phyloP scores from a whole-genome alignment of 1,140 invertebrate species.

The Drosophila arawakana region DNA sequence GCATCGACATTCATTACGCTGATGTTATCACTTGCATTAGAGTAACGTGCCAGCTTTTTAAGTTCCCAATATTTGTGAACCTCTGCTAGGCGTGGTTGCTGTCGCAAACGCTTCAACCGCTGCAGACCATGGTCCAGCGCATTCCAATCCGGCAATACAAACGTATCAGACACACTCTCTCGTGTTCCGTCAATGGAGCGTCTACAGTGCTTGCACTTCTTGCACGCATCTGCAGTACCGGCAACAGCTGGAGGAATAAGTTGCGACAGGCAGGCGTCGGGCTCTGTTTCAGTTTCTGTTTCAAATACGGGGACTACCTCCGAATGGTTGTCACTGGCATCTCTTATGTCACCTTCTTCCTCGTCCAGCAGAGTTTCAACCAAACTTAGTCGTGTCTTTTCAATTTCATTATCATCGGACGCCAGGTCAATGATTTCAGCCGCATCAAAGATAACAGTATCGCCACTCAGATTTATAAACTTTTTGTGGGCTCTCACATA shows the following conservation, averaged over 20 bases:
- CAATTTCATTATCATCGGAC: conserved; percentile 37
- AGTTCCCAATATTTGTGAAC: conserved; percentile 48
- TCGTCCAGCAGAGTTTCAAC: conserved; percentile 65
- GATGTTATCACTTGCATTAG: not conserved
- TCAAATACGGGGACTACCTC: not conserved
- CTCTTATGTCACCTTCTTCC: conserved; percentile 16
- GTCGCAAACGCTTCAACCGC: conserved; percentile 27
- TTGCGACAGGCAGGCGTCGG: conserved; percentile 41
- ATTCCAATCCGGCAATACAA: conserved; percentile 35
- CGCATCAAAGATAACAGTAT: conserved; percentile 51
- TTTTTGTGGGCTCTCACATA: conserved; percentile 39
- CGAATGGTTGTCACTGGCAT: not conserved
- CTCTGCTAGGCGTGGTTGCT: conserved; percentile 36
- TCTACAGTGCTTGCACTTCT: conserved; percentile 52
- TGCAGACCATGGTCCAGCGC: conserved; percentile 19
- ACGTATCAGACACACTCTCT: conserved; percentile 21
- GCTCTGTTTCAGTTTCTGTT: conserved; percentile 17
- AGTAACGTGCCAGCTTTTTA: conserved; percentile 17
- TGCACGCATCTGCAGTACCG: conserved; percentile 42
- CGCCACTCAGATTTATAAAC: conserved; percentile 53
- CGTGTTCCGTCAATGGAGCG: conserved; percentile 37
- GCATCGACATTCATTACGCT: not conserved
- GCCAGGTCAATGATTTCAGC: conserved; percentile 5
- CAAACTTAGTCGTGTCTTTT: conserved; percentile 58
- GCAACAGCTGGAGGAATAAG: conserved; percentile 2